A percentile compares a stretch with the other conserved stretches of the same genome.
phyloP scores from a whole-genome alignment of 2,113 vertebrate genomes.

The Onychostoma macrolepis region DNA sequence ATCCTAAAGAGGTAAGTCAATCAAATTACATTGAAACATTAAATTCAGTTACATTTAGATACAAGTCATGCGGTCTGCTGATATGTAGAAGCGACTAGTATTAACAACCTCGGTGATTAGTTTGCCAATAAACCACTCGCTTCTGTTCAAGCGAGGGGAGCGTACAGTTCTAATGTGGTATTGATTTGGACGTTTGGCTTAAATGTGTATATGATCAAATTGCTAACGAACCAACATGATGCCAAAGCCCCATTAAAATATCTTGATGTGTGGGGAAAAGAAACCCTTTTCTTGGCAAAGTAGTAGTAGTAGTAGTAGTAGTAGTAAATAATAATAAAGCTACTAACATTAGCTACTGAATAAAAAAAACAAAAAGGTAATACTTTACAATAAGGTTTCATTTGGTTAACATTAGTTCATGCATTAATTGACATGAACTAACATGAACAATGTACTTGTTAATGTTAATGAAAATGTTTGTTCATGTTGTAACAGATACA shows the following conservation, averaged over 20 bases:
- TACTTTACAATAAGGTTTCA: too few relatives aligned
- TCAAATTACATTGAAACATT: background rate
- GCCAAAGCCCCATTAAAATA: background rate
- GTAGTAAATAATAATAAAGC: background rate
- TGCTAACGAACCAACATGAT: background rate
- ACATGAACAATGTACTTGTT: too few relatives aligned
- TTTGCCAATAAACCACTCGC: slow-evolving; percentile 34
- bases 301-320: background rate
- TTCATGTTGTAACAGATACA: too few relatives aligned
- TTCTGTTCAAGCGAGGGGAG: slow-evolving; percentile 22
- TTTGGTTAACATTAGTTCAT: too few relatives aligned
- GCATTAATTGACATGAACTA: too few relatives aligned
- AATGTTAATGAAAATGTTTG: too few relatives aligned
- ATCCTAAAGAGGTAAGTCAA: background rate
- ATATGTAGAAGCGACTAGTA: slow-evolving; percentile 13
- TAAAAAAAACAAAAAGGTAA: too few relatives aligned
- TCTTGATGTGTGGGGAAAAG: background rate
- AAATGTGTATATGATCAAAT: slow-evolving; percentile 3
- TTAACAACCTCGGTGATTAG: slow-evolving; percentile 30
- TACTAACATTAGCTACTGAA: too few relatives aligned
- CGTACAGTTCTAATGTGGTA: slow-evolving; percentile 27
- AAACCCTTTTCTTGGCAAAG: background rate
- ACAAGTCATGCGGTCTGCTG: slow-evolving; percentile 12
- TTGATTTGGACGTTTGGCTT: slow-evolving; percentile 4
- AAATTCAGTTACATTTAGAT: background rate